Conservation (phyloP, 1,140 invertebrate genomes). For the Heliconius himera region DNA sequence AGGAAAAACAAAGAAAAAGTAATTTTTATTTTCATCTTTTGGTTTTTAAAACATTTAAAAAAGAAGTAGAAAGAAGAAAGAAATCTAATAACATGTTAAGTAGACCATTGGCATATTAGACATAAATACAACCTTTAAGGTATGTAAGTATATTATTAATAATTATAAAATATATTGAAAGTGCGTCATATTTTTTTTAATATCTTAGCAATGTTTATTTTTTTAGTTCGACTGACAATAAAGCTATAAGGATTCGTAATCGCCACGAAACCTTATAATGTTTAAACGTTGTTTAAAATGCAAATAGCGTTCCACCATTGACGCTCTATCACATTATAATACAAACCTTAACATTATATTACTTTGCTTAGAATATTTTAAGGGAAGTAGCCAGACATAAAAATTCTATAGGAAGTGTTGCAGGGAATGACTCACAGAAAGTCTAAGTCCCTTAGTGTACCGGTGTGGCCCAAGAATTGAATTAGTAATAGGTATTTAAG, state of each 20-base stretch:
- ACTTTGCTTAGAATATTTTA: background rate
- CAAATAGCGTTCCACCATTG: slow-evolving; percentile 8
- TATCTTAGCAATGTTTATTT: background rate
- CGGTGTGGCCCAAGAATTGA: background rate
- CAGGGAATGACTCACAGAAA: background rate
- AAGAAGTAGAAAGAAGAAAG: no score
- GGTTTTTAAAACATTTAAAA: no score
- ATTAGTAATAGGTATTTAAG: background rate
- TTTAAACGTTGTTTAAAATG: slow-evolving; percentile 17
- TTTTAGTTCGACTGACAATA: background rate
- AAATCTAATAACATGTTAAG: no score
- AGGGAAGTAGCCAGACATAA: background rate
- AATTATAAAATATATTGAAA: background rate
- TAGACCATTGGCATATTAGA: no score
- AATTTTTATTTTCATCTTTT: no score
- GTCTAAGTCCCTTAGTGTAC: background rate
- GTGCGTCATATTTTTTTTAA: background rate
- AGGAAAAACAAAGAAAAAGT: no score
- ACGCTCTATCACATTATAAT: slow-evolving; percentile 12
- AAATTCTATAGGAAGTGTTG: background rate
- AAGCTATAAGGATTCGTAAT: slow-evolving; percentile 20
- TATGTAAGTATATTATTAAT: background rate
- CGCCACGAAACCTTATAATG: slow-evolving; percentile 20
- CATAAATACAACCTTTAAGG: no score
- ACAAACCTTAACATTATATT: background rate